phyloP scores from a whole-genome alignment of 2,888 invertebrate genomes.

The Tenthredo distinguenda region DNA sequence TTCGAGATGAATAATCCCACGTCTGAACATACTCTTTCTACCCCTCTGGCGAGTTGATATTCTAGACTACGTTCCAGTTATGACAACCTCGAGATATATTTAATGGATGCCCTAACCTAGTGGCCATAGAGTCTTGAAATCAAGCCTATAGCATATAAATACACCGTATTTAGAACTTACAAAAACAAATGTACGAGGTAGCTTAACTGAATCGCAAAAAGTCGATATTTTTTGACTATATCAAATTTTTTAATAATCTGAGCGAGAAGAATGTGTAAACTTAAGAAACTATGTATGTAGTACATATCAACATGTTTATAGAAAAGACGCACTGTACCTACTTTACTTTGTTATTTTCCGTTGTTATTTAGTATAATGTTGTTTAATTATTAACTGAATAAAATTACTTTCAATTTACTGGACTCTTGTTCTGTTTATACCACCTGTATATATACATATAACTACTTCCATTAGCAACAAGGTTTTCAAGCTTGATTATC shows the following conservation, averaged over 20 bases:
- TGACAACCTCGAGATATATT: background rate
- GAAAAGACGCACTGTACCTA: background rate
- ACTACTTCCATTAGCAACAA: background rate
- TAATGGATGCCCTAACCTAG: background rate
- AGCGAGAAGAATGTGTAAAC: background rate
- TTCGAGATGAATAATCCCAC: background rate
- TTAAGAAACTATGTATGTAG: background rate
- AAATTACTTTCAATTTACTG: background rate
- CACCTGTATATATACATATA: background rate
- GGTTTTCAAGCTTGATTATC: background rate
- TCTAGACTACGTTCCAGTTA: background rate
- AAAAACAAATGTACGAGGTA: background rate
- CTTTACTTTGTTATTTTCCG: background rate
- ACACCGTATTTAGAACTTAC: background rate
- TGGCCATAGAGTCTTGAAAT: background rate
- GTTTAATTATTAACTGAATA: background rate
- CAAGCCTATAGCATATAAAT: background rate
- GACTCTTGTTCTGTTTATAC: background rate
- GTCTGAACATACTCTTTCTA: background rate
- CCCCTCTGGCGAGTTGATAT: background rate
- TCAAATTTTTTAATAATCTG: background rate
- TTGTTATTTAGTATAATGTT: slow-evolving; percentile 19
- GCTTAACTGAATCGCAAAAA: background rate
- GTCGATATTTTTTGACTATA: background rate
- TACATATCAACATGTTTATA: background rate